Evolutionary conservation across 2,888 invertebrate species (phyloP).

Genomic region (Trichogramma evanescens): DNA sequence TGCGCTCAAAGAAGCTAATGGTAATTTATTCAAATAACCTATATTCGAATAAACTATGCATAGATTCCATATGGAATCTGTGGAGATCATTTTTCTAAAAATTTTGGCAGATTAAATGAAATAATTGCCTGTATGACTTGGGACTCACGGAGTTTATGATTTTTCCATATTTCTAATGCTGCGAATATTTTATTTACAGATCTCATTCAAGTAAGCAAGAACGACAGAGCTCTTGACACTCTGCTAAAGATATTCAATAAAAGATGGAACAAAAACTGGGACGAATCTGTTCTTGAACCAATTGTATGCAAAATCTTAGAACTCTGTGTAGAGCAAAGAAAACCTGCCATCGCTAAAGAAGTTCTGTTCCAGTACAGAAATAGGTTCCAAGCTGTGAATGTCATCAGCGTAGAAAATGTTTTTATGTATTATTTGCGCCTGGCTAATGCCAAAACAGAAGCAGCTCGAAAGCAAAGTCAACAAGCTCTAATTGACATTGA

Average conservation of each 20-base stretch:
- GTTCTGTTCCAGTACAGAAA: slow-evolving; percentile 98
- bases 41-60: slow-evolving; percentile 13
- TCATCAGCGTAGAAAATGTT: slow-evolving; percentile 94
- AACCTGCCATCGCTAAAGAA: slow-evolving; percentile 97
- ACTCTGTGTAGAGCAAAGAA: slow-evolving; percentile 94
- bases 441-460: slow-evolving; percentile 94
- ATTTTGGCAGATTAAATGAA: too few relatives aligned
- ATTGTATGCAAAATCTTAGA: slow-evolving; percentile 99
- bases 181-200: slow-evolving; percentile 55
- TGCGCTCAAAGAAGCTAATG: slow-evolving; percentile 96
- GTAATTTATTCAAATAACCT: slow-evolving; percentile 54
- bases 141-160: background rate
- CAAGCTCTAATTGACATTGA: slow-evolving; percentile 96
- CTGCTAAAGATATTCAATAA: slow-evolving; percentile 98
- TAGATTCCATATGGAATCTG: background rate
- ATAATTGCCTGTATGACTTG: background rate
- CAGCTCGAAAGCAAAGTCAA: slow-evolving; percentile 85
- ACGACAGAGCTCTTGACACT: slow-evolving; percentile 91
- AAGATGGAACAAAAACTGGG: slow-evolving; percentile 94
- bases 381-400: slow-evolving; percentile 95
- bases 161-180: background rate
- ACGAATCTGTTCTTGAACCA: slow-evolving; percentile 94
- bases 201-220: slow-evolving; percentile 98
- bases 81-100: too few relatives aligned
- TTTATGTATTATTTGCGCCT: slow-evolving; percentile 89